Evolutionary conservation across 92 coral and sea anemone species (phyloP).

Genomic region (Micromussa lordhowensis): DNA sequence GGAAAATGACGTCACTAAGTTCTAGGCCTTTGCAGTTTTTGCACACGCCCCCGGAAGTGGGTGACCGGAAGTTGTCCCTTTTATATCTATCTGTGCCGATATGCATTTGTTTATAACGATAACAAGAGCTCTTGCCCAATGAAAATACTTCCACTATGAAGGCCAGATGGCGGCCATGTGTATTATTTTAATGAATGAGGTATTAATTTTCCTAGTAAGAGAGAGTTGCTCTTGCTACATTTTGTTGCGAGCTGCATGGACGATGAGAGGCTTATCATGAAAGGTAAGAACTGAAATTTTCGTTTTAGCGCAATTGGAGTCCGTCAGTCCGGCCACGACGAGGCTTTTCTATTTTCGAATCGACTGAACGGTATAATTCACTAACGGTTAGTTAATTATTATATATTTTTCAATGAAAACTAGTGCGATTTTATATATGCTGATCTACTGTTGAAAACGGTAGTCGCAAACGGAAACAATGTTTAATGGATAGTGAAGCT

Average conservation of each 20-base stretch:
- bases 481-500: background rate
- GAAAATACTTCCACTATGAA: background rate
- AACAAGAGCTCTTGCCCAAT: background rate
- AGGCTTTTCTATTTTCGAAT: too few species aligned
- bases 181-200: background rate
- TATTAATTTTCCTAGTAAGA: background rate
- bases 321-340: background rate
- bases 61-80: background rate
- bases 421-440: too few species aligned
- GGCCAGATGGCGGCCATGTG: background rate
- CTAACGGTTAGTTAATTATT: too few species aligned
- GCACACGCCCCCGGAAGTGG: conserved; percentile 20
- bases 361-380: too few species aligned
- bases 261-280: background rate
- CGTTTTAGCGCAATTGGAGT: background rate
- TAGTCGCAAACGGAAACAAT: background rate
- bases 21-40: conserved; percentile 17
- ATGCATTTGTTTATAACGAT: background rate
- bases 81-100: background rate
- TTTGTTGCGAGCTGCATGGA: background rate
- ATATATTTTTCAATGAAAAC: too few species aligned
- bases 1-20: conserved; percentile 53
- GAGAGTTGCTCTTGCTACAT: background rate
- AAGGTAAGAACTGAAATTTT: background rate
- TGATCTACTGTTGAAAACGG: background rate